Evolutionary conservation across 2,113 vertebrate species (phyloP), one percentile per base, ranked within the genome.

Genomic region (Paralichthys olivaceus): DNA sequence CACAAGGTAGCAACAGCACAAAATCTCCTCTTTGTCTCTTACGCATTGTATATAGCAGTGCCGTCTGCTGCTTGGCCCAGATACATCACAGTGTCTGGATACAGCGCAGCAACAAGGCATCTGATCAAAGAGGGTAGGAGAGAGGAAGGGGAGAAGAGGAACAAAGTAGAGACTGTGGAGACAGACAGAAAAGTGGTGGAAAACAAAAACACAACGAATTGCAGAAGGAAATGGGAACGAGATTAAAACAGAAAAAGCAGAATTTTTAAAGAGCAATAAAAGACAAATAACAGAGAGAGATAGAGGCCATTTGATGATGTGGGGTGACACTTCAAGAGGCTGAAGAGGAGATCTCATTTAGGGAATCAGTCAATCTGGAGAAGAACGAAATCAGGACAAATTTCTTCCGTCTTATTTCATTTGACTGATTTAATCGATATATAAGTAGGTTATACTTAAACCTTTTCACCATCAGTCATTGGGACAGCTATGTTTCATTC

Each of bases 1-100:
- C 47, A 73, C 68, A 78, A 59, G 23, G 40, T 64, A 68, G 13
- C 7, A 55, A 19, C 28, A 14, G 58, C 34, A 69, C 14, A 53
- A 40, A 67, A 69, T 62, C 15, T 63, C n/a, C 15, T 69, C 59
- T 5, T 54, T 72, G 59, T 81, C 72, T 81, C 61, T 62, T 55
- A 59, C 23, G 63, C 60, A 64, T 49, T 19, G 58, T 79, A 70
- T 57, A 67, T 56, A 58, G 67, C 63, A 61, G 3, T 34, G 62
- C 65, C 62, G 83, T 86, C 84, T 88, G 78, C 60, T 51, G 64
- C 78, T 40, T 90, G 91, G 84, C 92, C 91, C 88, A 91, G 85
- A 91, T 93, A 85, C 75, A 85, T 87, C 87, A 79, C 28, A 71
- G 55, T 47, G 81, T 83, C 82, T 79, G 75, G 79, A 82, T 77